These are phyloP conservation scores for Musca domestica DNA, from an alignment of 1,140 invertebrate genomes.

Conservation along the genomic window DNA sequence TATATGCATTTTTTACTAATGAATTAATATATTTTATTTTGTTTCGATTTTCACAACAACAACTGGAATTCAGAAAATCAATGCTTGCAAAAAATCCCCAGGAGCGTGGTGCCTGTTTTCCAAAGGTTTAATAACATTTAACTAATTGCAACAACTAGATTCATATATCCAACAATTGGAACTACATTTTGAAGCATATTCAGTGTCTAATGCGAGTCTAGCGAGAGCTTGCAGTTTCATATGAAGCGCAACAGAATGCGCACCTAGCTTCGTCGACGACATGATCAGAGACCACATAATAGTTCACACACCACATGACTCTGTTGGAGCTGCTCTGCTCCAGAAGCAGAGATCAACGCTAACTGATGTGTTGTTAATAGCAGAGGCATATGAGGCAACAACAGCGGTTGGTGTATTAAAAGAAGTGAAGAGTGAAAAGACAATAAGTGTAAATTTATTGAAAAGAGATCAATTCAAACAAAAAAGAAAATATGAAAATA, in stretches of 20 bases:
- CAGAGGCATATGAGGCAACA: slow-evolving; percentile 16
- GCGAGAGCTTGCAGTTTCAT: slow-evolving; percentile 26
- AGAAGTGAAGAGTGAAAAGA: background rate
- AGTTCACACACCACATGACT: slow-evolving; percentile 16
- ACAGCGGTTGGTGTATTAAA: slow-evolving; percentile 6
- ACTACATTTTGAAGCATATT: no score
- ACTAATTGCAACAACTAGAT: no score
- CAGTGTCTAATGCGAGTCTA: background rate
- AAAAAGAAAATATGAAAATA: background rate
- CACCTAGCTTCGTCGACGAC: slow-evolving; percentile 23
- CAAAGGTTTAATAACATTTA: no score
- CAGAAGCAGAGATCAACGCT: slow-evolving; percentile 14
- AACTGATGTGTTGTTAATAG: background rate
- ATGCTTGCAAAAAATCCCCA: no score
- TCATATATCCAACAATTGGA: no score
- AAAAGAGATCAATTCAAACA: background rate
- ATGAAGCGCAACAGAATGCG: slow-evolving; percentile 15
- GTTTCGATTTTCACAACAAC: no score
- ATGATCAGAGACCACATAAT: slow-evolving; percentile 25
- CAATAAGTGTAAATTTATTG: background rate
- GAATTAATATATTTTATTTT: no score
- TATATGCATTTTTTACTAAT: no score
- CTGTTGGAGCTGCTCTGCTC: slow-evolving; percentile 14
- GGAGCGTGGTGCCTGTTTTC: no score
- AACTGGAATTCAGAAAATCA: no score